A percentile compares a stretch with the other conserved stretches of the same genome.
Conservation (phyloP, 2,113 vertebrate species). For the Petrocephalus microphthalmus region DNA sequence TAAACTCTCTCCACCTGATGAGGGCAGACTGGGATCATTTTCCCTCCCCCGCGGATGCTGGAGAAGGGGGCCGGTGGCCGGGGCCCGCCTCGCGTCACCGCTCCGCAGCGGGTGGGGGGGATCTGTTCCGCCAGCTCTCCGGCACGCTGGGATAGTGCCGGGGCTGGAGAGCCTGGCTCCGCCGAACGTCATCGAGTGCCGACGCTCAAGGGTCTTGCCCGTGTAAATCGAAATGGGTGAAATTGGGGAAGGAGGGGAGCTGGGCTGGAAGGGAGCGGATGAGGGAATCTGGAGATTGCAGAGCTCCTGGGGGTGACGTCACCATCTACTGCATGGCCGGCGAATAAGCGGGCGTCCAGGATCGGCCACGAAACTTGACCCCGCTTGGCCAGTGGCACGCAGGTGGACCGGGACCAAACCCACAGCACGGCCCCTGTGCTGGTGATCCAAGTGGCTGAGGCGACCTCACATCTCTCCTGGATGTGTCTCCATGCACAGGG, state of each 20-base stretch:
- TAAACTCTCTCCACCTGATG: slow-evolving; percentile 59
- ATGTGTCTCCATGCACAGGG: neutral
- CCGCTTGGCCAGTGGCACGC: neutral
- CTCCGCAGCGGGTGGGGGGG: neutral
- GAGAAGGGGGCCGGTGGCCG: neutral
- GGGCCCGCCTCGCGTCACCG: neutral
- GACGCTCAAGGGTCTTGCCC: neutral
- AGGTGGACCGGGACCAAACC: neutral
- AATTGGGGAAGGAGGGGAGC: neutral
- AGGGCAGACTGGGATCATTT: slow-evolving; percentile 64
- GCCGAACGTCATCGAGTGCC: neutral
- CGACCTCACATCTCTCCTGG: neutral
- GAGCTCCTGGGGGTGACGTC: neutral
- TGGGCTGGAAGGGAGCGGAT: neutral
- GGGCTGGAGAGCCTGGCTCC: neutral
- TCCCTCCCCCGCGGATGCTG: slow-evolving; percentile 41
- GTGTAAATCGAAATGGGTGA: neutral
- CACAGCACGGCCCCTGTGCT: slow-evolving; percentile 33
- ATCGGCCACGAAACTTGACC: neutral
- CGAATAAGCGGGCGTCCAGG: neutral
- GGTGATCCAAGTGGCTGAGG: neutral
- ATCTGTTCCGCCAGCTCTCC: neutral
- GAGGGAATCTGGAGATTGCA: neutral
- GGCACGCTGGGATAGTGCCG: too few relatives aligned
- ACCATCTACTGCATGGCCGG: neutral